Evolutionary conservation across 2,113 vertebrate species (phyloP), one percentile per base, ranked within the genome.

Genomic region (Hippoglossus stenolepis): DNA sequence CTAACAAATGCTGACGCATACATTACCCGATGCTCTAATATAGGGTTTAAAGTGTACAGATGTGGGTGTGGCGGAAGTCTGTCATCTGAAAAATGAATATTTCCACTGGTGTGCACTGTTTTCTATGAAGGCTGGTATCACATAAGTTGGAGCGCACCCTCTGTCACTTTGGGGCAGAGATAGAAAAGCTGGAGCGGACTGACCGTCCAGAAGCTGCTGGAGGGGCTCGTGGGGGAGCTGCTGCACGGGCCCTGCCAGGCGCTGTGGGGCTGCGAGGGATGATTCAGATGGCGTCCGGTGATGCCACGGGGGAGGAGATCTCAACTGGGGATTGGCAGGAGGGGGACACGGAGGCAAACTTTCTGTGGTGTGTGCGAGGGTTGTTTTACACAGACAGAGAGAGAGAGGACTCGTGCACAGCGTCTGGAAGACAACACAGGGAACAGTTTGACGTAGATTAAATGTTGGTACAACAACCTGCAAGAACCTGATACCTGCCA

Each of bases 261-360:
- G 1, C 78, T 76, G 69, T 65, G 47, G 47, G 47, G 4, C 47
- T 51, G 71, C 59, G 60, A 79, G 85, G 75, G 76, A 78, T 80
- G 82, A 80, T 85, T 49, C 86, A 90, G 89, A 90, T 89, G 90
- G 84, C 75, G 82, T 40, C 60, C 57, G 60, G 77, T 73, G 21
- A 66, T 67, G 84, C 87, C 83, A 85, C 47, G 0, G 67, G 76
- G 70, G 76, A 80, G 64, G 79, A 80, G 40, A 73, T 68, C 81
- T 82, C 38, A 76, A 60, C 60, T 72, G 77, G 20, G 60, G 58
- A 83, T 90, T 87, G 79, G 83, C 81, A 74, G 17, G 5, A 15
- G 17, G 26, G 13, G 17, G 70, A 51, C 83, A 68, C 57, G 65
- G 51, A 77, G 56, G 58, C 60, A 65, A 56, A 79, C 20, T 75